These are phyloP conservation scores for Tanypteryx hageni DNA, from an alignment of 2,888 invertebrate genomes.

Conservation along the genomic window DNA sequence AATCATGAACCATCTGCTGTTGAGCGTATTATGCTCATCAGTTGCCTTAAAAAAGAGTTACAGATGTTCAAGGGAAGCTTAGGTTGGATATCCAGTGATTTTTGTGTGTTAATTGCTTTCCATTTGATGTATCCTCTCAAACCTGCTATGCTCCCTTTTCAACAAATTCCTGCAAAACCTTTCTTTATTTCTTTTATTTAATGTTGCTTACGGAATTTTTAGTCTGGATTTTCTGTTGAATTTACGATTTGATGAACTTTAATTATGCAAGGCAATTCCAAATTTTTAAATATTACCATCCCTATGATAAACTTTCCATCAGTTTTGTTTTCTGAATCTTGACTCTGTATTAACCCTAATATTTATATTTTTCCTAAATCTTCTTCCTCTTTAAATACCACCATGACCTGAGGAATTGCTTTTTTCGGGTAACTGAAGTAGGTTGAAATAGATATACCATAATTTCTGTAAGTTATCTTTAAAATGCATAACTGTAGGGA, in stretches of 20 bases:
- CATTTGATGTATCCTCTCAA: background rate
- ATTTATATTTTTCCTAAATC: background rate
- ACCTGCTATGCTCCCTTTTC: background rate
- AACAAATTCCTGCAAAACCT: background rate
- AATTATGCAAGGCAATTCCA: background rate
- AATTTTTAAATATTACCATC: background rate
- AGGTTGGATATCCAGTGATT: slow-evolving; percentile 50
- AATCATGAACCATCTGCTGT: slow-evolving; percentile 51
- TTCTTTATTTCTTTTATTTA: background rate
- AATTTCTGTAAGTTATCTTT: background rate
- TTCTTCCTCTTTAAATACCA: background rate
- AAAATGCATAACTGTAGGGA: background rate
- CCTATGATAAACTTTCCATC: background rate
- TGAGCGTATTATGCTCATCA: slow-evolving; percentile 33
- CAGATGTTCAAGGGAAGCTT: slow-evolving; percentile 33
- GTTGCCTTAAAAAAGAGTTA: slow-evolving; percentile 58
- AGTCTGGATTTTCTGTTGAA: too few relatives aligned
- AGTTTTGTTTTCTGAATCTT: background rate
- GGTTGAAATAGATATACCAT: background rate
- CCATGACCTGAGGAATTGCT: background rate
- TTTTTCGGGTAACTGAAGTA: background rate
- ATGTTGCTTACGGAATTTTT: background rate
- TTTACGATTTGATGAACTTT: too few relatives aligned
- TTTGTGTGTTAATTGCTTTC: slow-evolving; percentile 38
- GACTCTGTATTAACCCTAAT: background rate